Percentiles rank a stretch among this genome's conserved stretches.
Evolutionary conservation across 2,888 invertebrate species (phyloP).

Genomic region (Leucophora obtusa): DNA sequence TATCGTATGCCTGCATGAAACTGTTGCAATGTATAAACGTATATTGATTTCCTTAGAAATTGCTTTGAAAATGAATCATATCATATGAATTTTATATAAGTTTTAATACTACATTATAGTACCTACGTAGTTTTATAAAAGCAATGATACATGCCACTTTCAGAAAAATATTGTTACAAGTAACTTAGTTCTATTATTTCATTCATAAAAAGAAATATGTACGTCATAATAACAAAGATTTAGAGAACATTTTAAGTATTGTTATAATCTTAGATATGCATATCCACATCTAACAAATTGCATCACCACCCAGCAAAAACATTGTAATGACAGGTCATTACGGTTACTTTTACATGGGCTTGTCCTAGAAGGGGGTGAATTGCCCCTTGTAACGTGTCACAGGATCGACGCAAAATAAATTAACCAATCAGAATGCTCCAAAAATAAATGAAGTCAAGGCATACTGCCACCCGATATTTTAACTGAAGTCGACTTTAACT

Average conservation of each 20-base stretch:
- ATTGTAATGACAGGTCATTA: too few species aligned
- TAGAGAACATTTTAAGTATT: neutral
- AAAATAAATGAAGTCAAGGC: too few species aligned
- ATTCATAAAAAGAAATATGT: neutral
- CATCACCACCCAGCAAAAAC: too few species aligned
- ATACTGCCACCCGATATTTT: too few species aligned
- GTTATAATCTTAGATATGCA: neutral
- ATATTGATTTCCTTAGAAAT: conserved; percentile 46
- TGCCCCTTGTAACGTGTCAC: too few species aligned
- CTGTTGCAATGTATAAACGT: conserved; percentile 8
- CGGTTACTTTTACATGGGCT: too few species aligned
- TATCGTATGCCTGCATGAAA: neutral
- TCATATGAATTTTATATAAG: neutral
- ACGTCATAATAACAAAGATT: neutral
- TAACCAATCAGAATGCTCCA: too few species aligned
- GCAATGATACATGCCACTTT: neutral
- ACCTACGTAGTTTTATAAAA: too few species aligned
- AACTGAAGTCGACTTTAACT: too few species aligned
- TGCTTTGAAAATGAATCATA: conserved; percentile 5
- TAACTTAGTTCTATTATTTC: neutral
- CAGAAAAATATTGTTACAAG: neutral
- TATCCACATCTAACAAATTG: neutral
- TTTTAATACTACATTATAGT: too few species aligned
- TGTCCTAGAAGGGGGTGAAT: too few species aligned
- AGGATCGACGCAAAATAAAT: too few species aligned